phyloP scores from a whole-genome alignment of 2,113 vertebrate species.

The Coturnix japonica region DNA sequence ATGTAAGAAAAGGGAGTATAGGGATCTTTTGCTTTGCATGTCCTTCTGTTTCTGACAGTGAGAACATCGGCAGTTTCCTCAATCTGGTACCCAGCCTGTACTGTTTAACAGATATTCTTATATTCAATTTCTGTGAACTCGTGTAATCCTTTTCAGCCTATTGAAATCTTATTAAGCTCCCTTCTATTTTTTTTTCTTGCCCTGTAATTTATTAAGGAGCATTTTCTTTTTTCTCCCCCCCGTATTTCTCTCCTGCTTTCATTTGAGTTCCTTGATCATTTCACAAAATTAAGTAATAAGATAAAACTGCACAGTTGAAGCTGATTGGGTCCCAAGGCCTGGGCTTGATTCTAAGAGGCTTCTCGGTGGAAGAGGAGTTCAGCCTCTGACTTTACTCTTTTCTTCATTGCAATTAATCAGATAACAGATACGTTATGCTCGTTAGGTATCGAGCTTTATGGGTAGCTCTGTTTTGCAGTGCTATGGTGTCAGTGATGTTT shows the following conservation, averaged over 20 bases:
- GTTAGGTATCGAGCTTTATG: not conserved
- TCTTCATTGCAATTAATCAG: not conserved
- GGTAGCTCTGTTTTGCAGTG: not conserved
- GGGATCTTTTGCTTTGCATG: not conserved
- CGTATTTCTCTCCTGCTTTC: not conserved
- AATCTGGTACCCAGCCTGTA: not conserved
- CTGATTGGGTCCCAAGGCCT: not conserved
- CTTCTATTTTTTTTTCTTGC: not conserved
- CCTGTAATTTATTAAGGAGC: not conserved
- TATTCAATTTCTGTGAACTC: not conserved
- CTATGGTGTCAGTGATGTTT: not conserved
- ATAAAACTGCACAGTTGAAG: not conserved
- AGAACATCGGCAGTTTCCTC: not conserved
- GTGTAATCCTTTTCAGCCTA: not conserved
- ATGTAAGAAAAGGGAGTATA: not conserved
- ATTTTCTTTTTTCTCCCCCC: not conserved
- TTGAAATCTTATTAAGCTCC: not conserved
- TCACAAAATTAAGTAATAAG: not conserved
- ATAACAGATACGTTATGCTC: not conserved
- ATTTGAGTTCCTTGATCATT: not conserved
- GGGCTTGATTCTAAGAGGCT: not conserved
- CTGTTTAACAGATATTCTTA: not conserved
- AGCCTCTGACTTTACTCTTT: not conserved
- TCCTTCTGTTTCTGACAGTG: not conserved
- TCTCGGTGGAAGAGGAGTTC: not conserved